Percentiles rank a stretch among this genome's conserved stretches.
These are phyloP conservation scores for Anthrax anthrax DNA, from an alignment of 2,888 invertebrate genomes.

Conservation along the genomic window DNA sequence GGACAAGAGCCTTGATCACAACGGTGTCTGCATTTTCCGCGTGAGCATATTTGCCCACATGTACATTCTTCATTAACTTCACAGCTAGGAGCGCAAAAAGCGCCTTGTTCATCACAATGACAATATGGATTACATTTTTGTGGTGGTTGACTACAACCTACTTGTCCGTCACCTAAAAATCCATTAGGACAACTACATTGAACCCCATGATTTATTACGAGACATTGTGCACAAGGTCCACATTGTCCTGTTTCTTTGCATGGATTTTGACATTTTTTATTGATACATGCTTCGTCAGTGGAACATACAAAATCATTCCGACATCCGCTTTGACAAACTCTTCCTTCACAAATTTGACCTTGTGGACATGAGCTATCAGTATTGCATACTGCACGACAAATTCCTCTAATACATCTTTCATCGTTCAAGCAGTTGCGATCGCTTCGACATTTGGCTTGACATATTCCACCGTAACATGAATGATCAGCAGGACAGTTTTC, in stretches of 20 bases:
- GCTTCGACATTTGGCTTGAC: constrained; percentile 64
- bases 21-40: constrained; percentile 56
- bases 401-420: constrained; percentile 70
- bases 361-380: constrained; percentile 66
- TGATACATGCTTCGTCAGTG: constrained; percentile 60
- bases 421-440: constrained; percentile 70
- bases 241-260: constrained; percentile 60
- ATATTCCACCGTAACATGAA: constrained; percentile 62
- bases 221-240: constrained; percentile 71
- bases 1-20: constrained; percentile 58
- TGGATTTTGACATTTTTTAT: constrained; percentile 71
- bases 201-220: constrained; percentile 67
- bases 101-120: constrained; percentile 63
- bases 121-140: constrained; percentile 61
- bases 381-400: constrained; percentile 74
- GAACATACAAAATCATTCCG: constrained; percentile 69
- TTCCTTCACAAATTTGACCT: constrained; percentile 75
- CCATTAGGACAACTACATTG: constrained; percentile 74
- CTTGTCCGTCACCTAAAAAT: constrained; percentile 68
- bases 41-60: constrained; percentile 66
- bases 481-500: constrained; percentile 56
- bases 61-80: constrained; percentile 51
- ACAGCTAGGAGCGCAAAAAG: constrained; percentile 60
- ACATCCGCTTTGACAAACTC: constrained; percentile 76
- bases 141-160: constrained; percentile 59